Evolutionary conservation across 2,888 invertebrate genomes (phyloP).

Genomic region (Cosmopolites sordidus): DNA sequence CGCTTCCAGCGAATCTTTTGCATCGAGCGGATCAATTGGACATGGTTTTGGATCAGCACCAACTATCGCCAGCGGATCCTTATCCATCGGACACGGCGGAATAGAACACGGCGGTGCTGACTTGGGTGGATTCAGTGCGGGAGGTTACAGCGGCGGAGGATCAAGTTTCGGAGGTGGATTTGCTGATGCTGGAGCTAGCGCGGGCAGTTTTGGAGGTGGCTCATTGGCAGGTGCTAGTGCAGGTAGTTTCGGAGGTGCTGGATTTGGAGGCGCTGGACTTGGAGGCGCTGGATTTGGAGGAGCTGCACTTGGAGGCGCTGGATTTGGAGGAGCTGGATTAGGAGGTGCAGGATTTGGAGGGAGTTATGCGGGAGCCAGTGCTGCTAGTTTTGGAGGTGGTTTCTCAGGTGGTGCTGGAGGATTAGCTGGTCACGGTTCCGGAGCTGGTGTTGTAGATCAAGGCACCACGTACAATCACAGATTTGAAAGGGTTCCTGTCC

Average conservation of each 20-base stretch:
- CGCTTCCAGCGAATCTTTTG: constrained; percentile 7
- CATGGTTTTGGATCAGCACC: neutral
- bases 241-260: neutral
- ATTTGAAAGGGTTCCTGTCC: constrained; percentile 37
- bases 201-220: constrained; percentile 6
- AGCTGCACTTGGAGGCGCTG: neutral
- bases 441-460: neutral
- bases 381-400: constrained; percentile 1
- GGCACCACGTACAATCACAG: constrained; percentile 38
- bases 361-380: constrained; percentile 4
- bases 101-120: neutral
- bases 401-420: constrained; percentile 3
- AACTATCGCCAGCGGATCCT: neutral
- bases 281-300: constrained; percentile 6
- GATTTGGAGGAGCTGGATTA: neutral
- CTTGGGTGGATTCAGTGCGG: neutral
- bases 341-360: constrained; percentile 9
- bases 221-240: constrained; percentile 14
- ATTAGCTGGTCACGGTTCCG: neutral
- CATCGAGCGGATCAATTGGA: neutral
- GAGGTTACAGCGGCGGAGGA: constrained; percentile 9
- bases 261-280: constrained; percentile 9
- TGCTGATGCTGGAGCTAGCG: neutral
- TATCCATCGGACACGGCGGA: neutral
- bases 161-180: constrained; percentile 7